A percentile compares a stretch with the other conserved stretches of the same genome.
Conservation (phyloP, 2,113 vertebrate species). For the Callorhinus ursinus region DNA sequence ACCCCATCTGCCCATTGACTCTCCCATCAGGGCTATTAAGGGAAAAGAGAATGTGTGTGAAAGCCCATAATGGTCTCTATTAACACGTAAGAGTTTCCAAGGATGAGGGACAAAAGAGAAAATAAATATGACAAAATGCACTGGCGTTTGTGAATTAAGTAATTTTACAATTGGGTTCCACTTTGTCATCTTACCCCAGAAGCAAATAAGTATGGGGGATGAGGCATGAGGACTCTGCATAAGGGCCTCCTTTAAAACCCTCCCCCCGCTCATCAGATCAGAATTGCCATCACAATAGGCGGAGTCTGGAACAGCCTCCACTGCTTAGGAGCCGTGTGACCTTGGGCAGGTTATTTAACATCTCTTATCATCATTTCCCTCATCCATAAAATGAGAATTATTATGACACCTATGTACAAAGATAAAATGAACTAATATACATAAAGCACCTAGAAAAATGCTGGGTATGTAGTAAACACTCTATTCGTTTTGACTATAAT, state of each 20-base stretch:
- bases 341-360: not conserved
- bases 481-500: not conserved
- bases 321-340: not conserved
- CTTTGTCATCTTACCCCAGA: not conserved
- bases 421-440: not conserved
- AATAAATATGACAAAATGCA: not conserved
- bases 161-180: not conserved
- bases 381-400: not conserved
- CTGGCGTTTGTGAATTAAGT: not conserved
- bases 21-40: not conserved
- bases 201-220: not conserved
- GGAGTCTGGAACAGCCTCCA: fast-evolving
- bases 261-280: not conserved
- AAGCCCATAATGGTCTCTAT: not conserved
- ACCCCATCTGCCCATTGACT: not conserved
- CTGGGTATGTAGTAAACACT: not conserved
- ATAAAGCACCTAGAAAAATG: not conserved
- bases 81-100: not conserved
- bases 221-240: not conserved
- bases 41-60: not conserved
- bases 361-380: not conserved
- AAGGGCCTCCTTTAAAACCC: not conserved
- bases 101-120: not conserved
- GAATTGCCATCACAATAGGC: not conserved
- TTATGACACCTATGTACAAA: not conserved